Conservation (phyloP, 1,140 invertebrate genomes). For the Yoshiicerus persimilis region DNA sequence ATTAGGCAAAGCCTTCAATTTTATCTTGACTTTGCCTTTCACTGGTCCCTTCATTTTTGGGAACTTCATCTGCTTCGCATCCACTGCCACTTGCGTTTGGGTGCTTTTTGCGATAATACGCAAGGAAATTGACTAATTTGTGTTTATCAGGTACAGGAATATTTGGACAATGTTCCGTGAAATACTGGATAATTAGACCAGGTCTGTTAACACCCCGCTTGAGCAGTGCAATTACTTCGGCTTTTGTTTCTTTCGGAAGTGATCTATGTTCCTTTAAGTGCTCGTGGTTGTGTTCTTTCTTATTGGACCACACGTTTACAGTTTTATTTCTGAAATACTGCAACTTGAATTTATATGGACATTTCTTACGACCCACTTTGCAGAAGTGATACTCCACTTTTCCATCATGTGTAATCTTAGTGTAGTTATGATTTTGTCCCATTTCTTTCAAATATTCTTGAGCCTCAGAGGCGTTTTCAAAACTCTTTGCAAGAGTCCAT, state of each 20-base stretch:
- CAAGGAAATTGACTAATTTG: background rate
- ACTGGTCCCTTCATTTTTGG: no score
- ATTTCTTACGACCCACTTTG: background rate
- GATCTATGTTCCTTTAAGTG: background rate
- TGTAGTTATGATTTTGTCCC: no score
- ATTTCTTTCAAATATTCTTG: no score
- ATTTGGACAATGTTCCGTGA: background rate
- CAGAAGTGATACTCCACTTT: background rate
- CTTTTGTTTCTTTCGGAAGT: background rate
- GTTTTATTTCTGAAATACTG: background rate
- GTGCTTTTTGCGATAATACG: background rate
- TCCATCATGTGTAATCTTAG: no score
- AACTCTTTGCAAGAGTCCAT: no score
- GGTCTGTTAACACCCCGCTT: background rate
- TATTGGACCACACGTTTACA: background rate
- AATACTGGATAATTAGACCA: background rate
- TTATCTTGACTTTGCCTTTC: no score
- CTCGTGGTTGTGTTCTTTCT: background rate
- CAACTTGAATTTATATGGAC: background rate
- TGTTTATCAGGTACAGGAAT: background rate
- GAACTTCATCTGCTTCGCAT: no score
- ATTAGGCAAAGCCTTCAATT: no score
- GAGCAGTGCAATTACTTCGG: background rate
- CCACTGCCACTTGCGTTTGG: no score
- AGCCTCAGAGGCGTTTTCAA: no score